Evolutionary conservation across 2,113 vertebrate genomes (phyloP), one percentile per base, ranked within the genome.

Genomic region (Cebus imitator): DNA sequence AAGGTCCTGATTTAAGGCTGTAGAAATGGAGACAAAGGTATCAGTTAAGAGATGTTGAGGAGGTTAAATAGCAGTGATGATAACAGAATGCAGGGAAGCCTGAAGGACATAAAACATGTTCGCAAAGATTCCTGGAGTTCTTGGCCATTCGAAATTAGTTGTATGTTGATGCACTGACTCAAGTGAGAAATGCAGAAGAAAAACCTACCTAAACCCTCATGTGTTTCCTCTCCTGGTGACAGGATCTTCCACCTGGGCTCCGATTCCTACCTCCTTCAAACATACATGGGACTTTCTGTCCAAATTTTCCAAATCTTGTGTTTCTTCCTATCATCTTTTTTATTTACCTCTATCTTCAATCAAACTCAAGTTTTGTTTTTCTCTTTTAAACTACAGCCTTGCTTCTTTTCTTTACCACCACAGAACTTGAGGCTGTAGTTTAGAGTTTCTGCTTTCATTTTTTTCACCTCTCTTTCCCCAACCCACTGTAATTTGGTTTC

Each of bases 361-460:
- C 40, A 96, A n/a, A 83, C 8, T 76, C 32, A 57, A 61, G 30
- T 35, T 93, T 52, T 82, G 8, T 25, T 48, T 93, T 91, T 83
- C 32, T 66, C 23, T 45, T 89, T 95, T 83, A 50, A 86, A 73
- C 45, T 80, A 37, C 1, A 82, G 4, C 35, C 37, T 32, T 40
- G 2, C 91, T 86, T 93, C 21, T 64, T 96, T 90, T 64, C 17
- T 93, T 76, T 75, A 27, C 55, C 17, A 93, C 45, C 30, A 87
- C 78, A 92, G 73, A 61, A 25, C 81, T 90, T 37, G 23, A 83
- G 37, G 84, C 57, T 92, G 12, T 87, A 57, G 40, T 78, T 90
- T 94, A 92, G 10, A 58, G 20, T 52, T 90, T 40, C 43, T 84
- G 8, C 25, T 92, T 96, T 55, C 37, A 70, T 55, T 94, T 97